Base-by-base conservation (phyloP, 92 coral and sea anemone species). In the Galaxea fascicularis region DNA sequence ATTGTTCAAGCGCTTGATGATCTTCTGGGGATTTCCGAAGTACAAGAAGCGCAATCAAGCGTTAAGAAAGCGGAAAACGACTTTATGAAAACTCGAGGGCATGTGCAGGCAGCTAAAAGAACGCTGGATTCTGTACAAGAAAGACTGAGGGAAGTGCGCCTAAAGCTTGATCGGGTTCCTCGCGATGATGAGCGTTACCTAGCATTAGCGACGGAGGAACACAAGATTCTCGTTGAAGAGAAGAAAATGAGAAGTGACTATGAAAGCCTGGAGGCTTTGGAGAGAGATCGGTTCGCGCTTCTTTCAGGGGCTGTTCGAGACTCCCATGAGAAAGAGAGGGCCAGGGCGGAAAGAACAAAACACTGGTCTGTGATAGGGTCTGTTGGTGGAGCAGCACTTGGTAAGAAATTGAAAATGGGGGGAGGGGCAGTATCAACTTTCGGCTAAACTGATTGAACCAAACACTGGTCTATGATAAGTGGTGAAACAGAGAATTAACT, bases 281-380 rank as follows among this genome's bases (percentile, higher is more conserved):
- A 97, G 70, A 88, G 99, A 27, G 99, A 97, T 67, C 95, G 89
- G 69, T 97, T 97, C 85, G 95, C 96, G 0, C 80, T 89, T 26
- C 87, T 97, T 29, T 97, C 99, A 8, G 98, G 91, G 16, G 88
- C 94, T 8, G 97, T 97, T 17, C 89, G 99, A 64, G 95, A 89
- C 76, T 90, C 99, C 21, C 99, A 97, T 53, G 99, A 97, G 86
- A 92, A 84, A 53, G 99, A 97, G 81, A 89, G 99, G 64, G 92
- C 93, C 16, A 85, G 99, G 71, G 99, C 96, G 2, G 99, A 97
- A 73, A 89, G 99, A 71, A 97, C 99, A 9, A 97, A 97, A 79
- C 92, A 97, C 80, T 97, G 99, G 99, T 97, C 99, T 12, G 93
- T 97, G 41, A 83, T 97, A 78, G 99, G 98, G 13, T 97, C 99